phyloP scores from a whole-genome alignment of 2,888 invertebrate genomes.

The Ypsolopha scabrella region DNA sequence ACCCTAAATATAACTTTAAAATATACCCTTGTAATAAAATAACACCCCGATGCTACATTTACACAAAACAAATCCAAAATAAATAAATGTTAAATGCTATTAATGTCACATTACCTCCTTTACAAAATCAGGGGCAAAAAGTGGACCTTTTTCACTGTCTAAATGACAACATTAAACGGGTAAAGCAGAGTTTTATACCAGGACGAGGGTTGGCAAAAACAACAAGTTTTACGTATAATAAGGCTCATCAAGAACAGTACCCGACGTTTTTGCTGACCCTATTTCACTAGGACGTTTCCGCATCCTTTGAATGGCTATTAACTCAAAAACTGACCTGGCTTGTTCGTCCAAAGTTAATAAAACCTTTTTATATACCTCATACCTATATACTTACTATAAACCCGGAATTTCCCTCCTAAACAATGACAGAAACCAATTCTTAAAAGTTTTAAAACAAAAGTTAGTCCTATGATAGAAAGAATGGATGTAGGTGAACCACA shows the following conservation, averaged over 20 bases:
- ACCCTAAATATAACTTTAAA: too few species aligned
- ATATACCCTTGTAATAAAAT: background rate
- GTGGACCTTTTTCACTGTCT: conserved; percentile 40
- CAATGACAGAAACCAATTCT: too few species aligned
- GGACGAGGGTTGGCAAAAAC: conserved; percentile 13
- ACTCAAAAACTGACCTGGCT: too few species aligned
- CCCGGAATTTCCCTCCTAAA: too few species aligned
- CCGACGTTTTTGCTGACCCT: background rate
- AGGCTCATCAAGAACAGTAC: conserved; percentile 1
- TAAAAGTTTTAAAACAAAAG: too few species aligned
- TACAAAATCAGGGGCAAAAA: conserved; percentile 37
- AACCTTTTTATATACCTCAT: too few species aligned
- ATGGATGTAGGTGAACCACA: too few species aligned
- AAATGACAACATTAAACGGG: conserved; percentile 50
- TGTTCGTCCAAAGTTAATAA: too few species aligned
- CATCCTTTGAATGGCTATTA: background rate
- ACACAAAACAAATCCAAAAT: conserved; percentile 7
- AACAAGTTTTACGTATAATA: conserved; percentile 5
- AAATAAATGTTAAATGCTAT: conserved; percentile 45
- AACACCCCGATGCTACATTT: background rate
- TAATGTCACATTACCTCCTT: conserved; percentile 48
- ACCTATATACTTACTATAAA: too few species aligned
- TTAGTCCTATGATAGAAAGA: too few species aligned
- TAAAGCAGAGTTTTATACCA: conserved; percentile 21
- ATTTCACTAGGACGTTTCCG: background rate